phyloP scores from a whole-genome alignment of 2,797 vertebrate genomes.

The Ctenopoma multispine region DNA sequence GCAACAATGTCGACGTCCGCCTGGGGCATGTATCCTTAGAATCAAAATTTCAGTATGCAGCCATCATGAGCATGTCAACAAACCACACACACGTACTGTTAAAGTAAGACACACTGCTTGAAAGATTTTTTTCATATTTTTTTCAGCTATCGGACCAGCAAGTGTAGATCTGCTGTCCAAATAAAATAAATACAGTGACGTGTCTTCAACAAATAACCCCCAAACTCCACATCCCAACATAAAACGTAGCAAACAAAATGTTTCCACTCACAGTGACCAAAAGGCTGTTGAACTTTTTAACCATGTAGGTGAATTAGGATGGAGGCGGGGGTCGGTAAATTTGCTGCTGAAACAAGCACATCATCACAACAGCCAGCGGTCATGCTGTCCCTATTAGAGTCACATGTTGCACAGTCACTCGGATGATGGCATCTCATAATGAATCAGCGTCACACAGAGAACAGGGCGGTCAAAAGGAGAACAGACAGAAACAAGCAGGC shows the following conservation, averaged over 20 bases:
- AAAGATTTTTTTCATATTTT: too few species aligned
- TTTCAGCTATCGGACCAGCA: too few species aligned
- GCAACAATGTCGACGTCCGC: too few species aligned
- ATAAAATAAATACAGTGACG: too few species aligned
- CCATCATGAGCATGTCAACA: neutral
- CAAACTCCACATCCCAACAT: neutral
- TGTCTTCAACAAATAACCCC: too few species aligned
- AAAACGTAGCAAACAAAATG: conserved; percentile 10
- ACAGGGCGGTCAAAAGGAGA: conserved; percentile 2
- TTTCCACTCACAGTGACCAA: conserved; percentile 20
- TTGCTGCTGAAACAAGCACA: conserved; percentile 41
- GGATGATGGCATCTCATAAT: conserved; percentile 39
- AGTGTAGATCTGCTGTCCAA: too few species aligned
- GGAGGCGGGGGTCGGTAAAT: conserved; percentile 31
- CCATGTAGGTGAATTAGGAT: conserved; percentile 38
- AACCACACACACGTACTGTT: neutral
- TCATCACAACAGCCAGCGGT: conserved; percentile 25
- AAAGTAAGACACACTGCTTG: too few species aligned
- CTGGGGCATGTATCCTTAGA: neutral
- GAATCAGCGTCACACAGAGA: conserved; percentile 55
- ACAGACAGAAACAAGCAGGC: conserved; percentile 3
- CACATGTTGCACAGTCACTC: conserved; percentile 41
- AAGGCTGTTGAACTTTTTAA: conserved; percentile 38
- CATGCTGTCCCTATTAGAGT: conserved; percentile 28
- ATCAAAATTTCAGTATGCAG: neutral